Evolutionary conservation across 2,797 vertebrate species (phyloP).

Genomic region (Syngnathus acus): DNA sequence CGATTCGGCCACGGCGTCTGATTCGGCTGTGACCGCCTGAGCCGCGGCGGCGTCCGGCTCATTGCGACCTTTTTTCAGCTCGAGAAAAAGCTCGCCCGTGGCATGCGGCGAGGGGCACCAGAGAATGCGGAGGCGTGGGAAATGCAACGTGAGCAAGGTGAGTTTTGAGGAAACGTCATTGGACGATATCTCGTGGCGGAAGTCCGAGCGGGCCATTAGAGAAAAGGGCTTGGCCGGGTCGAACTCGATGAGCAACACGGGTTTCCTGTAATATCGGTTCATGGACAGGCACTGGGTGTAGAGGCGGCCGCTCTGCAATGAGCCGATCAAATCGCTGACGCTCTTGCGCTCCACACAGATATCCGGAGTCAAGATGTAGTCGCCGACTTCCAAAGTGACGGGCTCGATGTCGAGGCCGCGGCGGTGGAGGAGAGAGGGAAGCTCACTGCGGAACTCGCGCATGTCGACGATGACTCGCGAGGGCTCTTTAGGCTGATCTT

Average conservation of each 20-base stretch:
- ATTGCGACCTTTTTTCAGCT: constrained; percentile 76
- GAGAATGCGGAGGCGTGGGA: constrained; percentile 85
- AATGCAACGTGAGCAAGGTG: constrained; percentile 88
- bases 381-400: constrained; percentile 88
- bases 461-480: constrained; percentile 87
- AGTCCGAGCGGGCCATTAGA: constrained; percentile 73
- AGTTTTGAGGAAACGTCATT: constrained; percentile 86
- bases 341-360: constrained; percentile 95
- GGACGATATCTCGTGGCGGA: constrained; percentile 84
- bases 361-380: constrained; percentile 91
- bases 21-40: constrained; percentile 81
- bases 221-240: constrained; percentile 88
- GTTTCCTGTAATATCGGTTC: constrained; percentile 86
- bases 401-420: constrained; percentile 93
- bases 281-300: constrained; percentile 89
- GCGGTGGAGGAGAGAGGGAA: constrained; percentile 87
- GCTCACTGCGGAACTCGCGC: constrained; percentile 94
- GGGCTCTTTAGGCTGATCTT: constrained; percentile 70
- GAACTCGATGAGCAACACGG: constrained; percentile 90
- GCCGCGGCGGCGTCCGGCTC: constrained; percentile 78
- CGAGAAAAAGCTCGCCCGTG: constrained; percentile 87
- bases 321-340: constrained; percentile 89
- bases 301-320: constrained; percentile 85
- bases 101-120: constrained; percentile 92
- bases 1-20: constrained; percentile 77